Percentiles rank a stretch among this genome's conserved stretches.
phyloP scores from a whole-genome alignment of 1,140 invertebrate species.

The Agrilus planipennis region DNA sequence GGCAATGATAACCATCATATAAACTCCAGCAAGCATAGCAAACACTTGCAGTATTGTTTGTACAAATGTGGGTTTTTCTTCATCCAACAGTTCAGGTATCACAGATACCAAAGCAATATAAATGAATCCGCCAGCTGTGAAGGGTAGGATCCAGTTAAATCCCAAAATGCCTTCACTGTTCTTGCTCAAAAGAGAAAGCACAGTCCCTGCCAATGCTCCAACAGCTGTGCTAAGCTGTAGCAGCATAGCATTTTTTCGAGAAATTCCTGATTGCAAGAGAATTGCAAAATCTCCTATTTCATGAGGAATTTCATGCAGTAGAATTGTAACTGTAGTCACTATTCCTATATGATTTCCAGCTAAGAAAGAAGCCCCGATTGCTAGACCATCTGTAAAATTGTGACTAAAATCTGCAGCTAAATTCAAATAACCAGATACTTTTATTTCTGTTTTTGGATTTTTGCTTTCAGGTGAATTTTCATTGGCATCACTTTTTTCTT shows the following conservation, averaged over 20 bases:
- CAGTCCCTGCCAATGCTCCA: constrained; percentile 84
- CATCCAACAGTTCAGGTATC: constrained; percentile 83
- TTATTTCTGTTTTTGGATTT: constrained; percentile 50
- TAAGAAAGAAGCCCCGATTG: constrained; percentile 93
- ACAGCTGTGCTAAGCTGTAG: constrained; percentile 87
- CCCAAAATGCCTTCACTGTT: constrained; percentile 61
- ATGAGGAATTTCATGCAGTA: constrained; percentile 94
- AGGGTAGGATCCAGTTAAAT: constrained; percentile 79
- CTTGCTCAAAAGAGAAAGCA: constrained; percentile 71
- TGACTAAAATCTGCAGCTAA: constrained; percentile 90
- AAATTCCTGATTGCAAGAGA: constrained; percentile 86
- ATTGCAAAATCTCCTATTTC: constrained; percentile 99
- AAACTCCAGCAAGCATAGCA: constrained; percentile 71
- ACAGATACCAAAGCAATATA: constrained; percentile 96
- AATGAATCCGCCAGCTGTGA: constrained; percentile 96
- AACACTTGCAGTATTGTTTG: constrained; percentile 79
- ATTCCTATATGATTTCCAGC: constrained; percentile 72
- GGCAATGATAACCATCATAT: constrained; percentile 87
- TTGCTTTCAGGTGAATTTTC: constrained; percentile 25
- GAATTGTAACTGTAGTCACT: constrained; percentile 85
- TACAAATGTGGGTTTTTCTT: constrained; percentile 59
- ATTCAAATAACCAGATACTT: constrained; percentile 89
- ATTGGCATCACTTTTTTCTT: constrained; percentile 35
- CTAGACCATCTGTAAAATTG: constrained; percentile 94
- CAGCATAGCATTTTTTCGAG: constrained; percentile 79